A percentile compares a stretch with the other conserved stretches of the same genome.
phyloP scores from a whole-genome alignment of 2,797 vertebrate genomes.

The Diglossa cyanea region DNA sequence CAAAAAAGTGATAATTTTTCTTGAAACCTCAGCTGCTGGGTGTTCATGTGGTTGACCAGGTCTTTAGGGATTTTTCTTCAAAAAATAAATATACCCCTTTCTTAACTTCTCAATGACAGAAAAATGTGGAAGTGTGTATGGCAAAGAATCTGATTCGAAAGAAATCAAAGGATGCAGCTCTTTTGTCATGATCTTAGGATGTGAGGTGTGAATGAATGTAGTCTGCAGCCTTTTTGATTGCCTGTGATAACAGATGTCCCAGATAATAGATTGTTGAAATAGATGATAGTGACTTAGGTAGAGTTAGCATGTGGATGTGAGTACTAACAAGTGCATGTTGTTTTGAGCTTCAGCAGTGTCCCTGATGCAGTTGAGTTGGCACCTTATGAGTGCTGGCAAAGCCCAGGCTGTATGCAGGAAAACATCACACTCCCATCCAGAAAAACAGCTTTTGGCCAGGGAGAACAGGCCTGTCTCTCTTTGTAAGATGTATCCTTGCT shows the following conservation, averaged over 20 bases:
- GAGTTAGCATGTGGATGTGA: not conserved
- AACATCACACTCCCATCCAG: not conserved
- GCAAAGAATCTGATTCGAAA: not conserved
- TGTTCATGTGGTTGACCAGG: not conserved
- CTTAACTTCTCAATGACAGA: not conserved
- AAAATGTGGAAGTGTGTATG: not conserved
- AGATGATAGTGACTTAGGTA: not conserved
- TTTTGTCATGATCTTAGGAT: not conserved
- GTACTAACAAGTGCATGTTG: rapidly evolving
- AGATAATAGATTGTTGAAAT: not conserved
- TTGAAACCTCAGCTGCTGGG: not conserved
- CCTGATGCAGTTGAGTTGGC: not conserved
- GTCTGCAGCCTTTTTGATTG: not conserved
- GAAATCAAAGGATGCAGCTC: not conserved
- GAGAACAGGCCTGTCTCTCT: not conserved
- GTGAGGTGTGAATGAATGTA: not conserved
- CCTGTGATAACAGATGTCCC: not conserved
- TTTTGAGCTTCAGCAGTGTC: not conserved
- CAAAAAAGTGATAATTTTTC: not conserved
- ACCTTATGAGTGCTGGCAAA: not conserved
- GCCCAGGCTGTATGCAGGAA: not conserved
- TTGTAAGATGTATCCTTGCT: not conserved
- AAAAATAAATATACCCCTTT: not conserved
- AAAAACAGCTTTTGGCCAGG: not conserved
- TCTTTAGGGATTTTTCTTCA: not conserved